Conservation (phyloP, 2,113 vertebrate genomes). For the Ovibos moschatus region DNA sequence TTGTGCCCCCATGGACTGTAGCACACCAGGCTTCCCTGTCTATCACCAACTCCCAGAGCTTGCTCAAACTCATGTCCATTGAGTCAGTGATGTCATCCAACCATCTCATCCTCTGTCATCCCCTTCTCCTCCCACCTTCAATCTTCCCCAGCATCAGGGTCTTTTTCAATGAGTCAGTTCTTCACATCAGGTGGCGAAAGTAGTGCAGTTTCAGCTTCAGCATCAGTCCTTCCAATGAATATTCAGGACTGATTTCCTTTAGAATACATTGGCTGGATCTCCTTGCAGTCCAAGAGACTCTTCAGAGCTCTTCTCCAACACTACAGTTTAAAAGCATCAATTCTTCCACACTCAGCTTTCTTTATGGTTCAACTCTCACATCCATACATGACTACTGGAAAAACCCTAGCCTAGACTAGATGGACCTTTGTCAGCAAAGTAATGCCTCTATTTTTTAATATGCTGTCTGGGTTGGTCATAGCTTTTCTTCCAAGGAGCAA, state of each 20-base stretch:
- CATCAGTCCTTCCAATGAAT: background rate
- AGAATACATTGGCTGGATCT: background rate
- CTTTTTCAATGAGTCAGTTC: background rate
- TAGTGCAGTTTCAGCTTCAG: background rate
- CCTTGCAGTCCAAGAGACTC: background rate
- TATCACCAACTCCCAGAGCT: background rate
- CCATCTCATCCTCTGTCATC: background rate
- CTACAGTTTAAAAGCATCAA: background rate
- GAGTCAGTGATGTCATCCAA: background rate
- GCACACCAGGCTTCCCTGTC: background rate
- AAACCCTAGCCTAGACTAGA: background rate
- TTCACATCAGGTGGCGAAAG: background rate
- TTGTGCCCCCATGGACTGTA: background rate
- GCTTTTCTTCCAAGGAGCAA: background rate
- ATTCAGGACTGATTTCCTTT: background rate
- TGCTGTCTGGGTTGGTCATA: background rate
- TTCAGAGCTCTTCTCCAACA: background rate
- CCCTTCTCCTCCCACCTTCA: background rate
- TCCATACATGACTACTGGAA: background rate
- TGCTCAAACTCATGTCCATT: background rate
- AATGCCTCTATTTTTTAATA: background rate
- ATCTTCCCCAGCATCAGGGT: background rate
- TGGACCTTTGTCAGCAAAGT: background rate
- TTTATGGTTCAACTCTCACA: background rate
- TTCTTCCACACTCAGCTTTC: background rate